Evolutionary conservation across 30 jellyfish, hydroid and myxozoan species (phyloP), one percentile per base, ranked within the genome.

Genomic region (Nemopilema nomurai): DNA sequence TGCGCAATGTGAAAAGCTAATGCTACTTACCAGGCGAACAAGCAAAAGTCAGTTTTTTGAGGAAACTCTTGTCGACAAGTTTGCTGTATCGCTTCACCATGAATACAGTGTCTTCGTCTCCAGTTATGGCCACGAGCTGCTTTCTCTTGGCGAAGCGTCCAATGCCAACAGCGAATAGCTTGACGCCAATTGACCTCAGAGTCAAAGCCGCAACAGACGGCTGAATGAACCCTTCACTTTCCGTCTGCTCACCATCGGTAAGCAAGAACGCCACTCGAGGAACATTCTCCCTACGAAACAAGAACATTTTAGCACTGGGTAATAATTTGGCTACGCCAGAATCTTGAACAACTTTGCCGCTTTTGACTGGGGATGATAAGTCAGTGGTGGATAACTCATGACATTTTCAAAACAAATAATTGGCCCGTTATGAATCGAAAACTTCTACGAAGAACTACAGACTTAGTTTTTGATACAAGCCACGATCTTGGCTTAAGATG

Each of bases 231-330:
- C 74, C 86, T 8, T 85, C 87, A n/a, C 81, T 25, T 52, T 79
- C 49, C 20, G 92, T 83, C 92, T 83, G 92, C 62, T 71, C 64
- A 9, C 92, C 92, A 49, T 83, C 92, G 18, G 92, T 83, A 17
- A 83, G 86, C 62, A 83, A 78, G 17, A 83, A 63, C 16, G 76
- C 86, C 31, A 83, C 80, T 28, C 86, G 76, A 18, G 80, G 86
- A 18, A 62, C 92, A 51, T 83, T 41, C 18, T 83, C n/a, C 27
- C 92, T 83, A 49, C 62, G 28, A 23, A 28, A 25, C 28, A 32
- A 79, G 23, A 50, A n/a, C n/a, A n/a, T n/a, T n/a, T n/a, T n/a
- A n/a, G 19, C 79, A 27, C 52, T 0, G 28, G 24, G 24, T 1
- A 69, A 7, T 22, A 21, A 23, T 20, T 18, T 22, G 13, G 26